Conservation (phyloP, 2,113 vertebrate species). For the Bostrychus sinensis region DNA sequence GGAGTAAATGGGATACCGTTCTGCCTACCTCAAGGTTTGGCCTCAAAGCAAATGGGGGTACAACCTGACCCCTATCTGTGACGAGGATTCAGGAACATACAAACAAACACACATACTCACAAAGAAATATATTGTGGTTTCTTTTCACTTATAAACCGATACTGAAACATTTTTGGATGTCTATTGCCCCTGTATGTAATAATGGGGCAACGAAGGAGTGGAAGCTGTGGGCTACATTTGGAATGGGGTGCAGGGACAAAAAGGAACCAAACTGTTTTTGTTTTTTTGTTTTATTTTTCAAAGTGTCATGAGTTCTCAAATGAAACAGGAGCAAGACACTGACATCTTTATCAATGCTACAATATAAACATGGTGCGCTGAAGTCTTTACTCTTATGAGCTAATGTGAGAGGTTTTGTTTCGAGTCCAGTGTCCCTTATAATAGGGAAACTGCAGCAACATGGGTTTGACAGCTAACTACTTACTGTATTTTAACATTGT, state of each 20-base stretch:
- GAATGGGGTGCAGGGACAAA: slow-evolving; percentile 25
- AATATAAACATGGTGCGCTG: slow-evolving; percentile 55
- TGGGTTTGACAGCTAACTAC: too few relatives aligned
- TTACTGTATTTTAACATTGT: too few relatives aligned
- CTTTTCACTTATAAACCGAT: slow-evolving; percentile 30
- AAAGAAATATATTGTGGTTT: slow-evolving; percentile 40
- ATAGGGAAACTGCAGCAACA: neutral
- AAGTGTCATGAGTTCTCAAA: slow-evolving; percentile 42
- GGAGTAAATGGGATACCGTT: slow-evolving; percentile 64
- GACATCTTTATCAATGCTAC: slow-evolving; percentile 46
- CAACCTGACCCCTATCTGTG: slow-evolving; percentile 57
- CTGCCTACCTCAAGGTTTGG: slow-evolving; percentile 76
- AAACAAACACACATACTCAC: slow-evolving; percentile 30
- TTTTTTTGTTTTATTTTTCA: slow-evolving; percentile 34
- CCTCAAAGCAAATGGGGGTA: slow-evolving; percentile 50
- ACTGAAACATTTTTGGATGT: slow-evolving; percentile 15
- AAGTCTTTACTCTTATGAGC: slow-evolving; percentile 51
- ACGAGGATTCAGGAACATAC: slow-evolving; percentile 66
- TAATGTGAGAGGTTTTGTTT: slow-evolving; percentile 48
- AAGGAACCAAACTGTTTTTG: slow-evolving; percentile 61
- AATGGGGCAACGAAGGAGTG: slow-evolving; percentile 19
- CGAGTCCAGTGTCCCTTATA: slow-evolving; percentile 40
- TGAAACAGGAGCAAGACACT: slow-evolving; percentile 49
- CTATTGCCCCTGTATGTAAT: neutral
- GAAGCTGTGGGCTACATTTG: slow-evolving; percentile 31